Evolutionary conservation across 2,113 vertebrate species (phyloP).

Genomic region (Cyprinodon brontotheroides): DNA sequence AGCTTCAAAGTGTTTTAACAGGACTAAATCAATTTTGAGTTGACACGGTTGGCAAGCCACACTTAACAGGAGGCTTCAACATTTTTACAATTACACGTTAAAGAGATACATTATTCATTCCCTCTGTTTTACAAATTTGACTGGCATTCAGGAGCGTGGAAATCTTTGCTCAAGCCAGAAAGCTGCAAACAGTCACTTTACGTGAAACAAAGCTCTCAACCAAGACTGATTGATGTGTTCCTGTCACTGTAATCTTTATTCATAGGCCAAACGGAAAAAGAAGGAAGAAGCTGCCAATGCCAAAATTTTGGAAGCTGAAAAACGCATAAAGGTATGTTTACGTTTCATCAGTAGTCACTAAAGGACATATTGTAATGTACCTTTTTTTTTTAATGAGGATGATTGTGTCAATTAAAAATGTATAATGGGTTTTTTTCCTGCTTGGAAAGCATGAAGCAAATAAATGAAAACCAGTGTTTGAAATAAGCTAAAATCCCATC

Average conservation of each 20-base stretch:
- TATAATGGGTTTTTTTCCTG: constrained; percentile 2
- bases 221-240: constrained; percentile 61
- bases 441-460: constrained; percentile 17
- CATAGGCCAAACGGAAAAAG: constrained; percentile 98
- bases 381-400: neutral
- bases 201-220: constrained; percentile 56
- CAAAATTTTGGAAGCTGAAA: constrained; percentile 99
- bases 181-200: constrained; percentile 68
- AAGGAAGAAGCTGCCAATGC: constrained; percentile 98
- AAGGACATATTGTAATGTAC: neutral
- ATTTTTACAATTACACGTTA: constrained; percentile 82
- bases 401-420: constrained; percentile 6
- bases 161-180: constrained; percentile 63
- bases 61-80: constrained; percentile 80
- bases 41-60: constrained; percentile 83
- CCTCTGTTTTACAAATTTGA: constrained; percentile 78
- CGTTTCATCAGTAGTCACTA: too few species aligned
- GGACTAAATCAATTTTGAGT: constrained; percentile 82
- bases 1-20: constrained; percentile 82
- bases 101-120: constrained; percentile 82
- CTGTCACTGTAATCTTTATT: constrained; percentile 81
- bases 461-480: constrained; percentile 34
- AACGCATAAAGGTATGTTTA: constrained; percentile 96
- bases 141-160: constrained; percentile 61
- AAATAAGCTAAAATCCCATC: constrained; percentile 47